Base-by-base conservation (phyloP, 2,113 vertebrate genomes). In the Melospiza georgiana region DNA sequence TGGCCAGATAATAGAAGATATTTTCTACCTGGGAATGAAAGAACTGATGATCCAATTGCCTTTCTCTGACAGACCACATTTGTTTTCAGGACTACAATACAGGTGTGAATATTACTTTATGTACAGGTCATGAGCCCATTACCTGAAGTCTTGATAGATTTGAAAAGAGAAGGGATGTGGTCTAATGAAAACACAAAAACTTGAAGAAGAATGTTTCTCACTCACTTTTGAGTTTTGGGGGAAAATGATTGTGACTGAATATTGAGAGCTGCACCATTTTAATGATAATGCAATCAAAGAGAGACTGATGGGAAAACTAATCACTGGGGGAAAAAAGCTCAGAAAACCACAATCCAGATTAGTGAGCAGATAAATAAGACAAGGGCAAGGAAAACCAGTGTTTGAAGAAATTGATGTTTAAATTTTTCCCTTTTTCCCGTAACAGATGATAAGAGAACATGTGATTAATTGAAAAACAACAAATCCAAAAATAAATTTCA, bases 31-130 rank as follows among this genome's bases (percentile, higher is more conserved):
- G 52, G 75, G 44, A 90, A 78, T 65, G 54, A 91, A 92, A 90
- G 12, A 58, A 74, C 23, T 31, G 41, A 79, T 85, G 77, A 80
- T 83, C n/a, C 90, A 92, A 55, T 80, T 91, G 71, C 51, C n/a
- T 91, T 31, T 52, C 39, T 94, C 48, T 95, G 84, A 62, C 35
- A 81, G 87, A 83, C 62, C 31, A 74, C 37, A 72, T 93, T 94
- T 94, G 48, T 81, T 90, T 94, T 93, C 61, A 37, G 25, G 80
- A 39, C 63, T 84, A 63, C 57, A 87, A 86, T 94, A 85, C 65
- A 78, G n/a, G 51, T 59, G 31, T 87, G 59, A 92, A 72, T 94
- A 91, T 80, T 79, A 83, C 15, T 90, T 92, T 66, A 75, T 37
- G 31, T 91, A 78, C 46, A 85, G 77, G 51, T 91, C 80, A 80